A percentile compares a stretch with the other conserved stretches of the same genome.
Evolutionary conservation across 2,113 vertebrate species (phyloP).

Genomic region (Phyllostomus hastatus): DNA sequence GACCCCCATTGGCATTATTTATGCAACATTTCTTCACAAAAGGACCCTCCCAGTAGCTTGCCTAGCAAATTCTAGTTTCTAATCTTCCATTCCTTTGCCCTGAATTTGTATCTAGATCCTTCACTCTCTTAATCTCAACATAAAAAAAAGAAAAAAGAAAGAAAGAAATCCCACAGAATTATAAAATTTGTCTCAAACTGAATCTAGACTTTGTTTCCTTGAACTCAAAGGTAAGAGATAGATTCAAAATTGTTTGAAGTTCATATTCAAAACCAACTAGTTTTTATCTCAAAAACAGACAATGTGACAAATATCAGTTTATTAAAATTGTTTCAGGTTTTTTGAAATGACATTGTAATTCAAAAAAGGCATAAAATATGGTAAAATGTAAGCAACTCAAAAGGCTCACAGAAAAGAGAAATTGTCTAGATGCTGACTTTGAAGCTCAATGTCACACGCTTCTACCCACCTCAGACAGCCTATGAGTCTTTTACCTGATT

Average conservation of each 20-base stretch:
- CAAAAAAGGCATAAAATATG: neutral
- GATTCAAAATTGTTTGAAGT: neutral
- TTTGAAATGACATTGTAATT: neutral
- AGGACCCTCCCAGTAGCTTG: slow-evolving; percentile 86
- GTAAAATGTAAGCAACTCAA: neutral
- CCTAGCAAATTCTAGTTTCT: slow-evolving; percentile 82
- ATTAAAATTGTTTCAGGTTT: neutral
- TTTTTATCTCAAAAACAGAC: neutral
- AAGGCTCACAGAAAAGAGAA: neutral
- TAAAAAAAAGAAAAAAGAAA: neutral
- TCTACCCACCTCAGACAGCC: neutral
- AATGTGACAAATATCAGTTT: neutral
- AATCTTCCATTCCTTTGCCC: slow-evolving; percentile 56
- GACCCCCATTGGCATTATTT: slow-evolving; percentile 91
- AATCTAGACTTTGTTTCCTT: neutral
- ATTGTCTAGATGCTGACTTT: neutral
- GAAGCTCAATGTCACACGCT: neutral
- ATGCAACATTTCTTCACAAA: slow-evolving; percentile 93
- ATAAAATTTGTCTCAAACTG: neutral
- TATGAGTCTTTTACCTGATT: neutral
- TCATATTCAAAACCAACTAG: neutral
- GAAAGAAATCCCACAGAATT: neutral
- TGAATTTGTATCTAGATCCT: slow-evolving; percentile 50
- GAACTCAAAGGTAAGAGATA: slow-evolving; percentile 23
- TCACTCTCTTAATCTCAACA: slow-evolving; percentile 71